A percentile compares a stretch with the other conserved stretches of the same genome.
Conservation (phyloP, 2,888 invertebrate species). For the Theristus sp. region DNA sequence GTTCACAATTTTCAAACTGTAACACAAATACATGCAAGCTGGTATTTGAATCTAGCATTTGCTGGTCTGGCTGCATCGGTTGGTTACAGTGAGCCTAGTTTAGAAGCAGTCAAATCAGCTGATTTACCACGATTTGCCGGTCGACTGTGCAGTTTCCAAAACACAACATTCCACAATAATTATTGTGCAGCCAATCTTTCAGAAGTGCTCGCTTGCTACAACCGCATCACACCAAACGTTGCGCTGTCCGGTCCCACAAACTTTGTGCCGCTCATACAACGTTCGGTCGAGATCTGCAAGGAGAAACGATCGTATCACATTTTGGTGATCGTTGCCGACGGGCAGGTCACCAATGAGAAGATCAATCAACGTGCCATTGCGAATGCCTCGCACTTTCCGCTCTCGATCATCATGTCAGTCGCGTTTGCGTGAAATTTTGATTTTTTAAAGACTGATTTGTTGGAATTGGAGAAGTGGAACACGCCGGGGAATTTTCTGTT, state of each 20-base stretch:
- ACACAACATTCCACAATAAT: too few species aligned
- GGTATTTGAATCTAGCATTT: too few species aligned
- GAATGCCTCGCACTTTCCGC: slow-evolving; percentile 34
- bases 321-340: slow-evolving; percentile 37
- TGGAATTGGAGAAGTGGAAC: too few species aligned
- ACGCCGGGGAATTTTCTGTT: too few species aligned
- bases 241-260: slow-evolving; percentile 38
- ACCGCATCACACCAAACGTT: slow-evolving; percentile 31
- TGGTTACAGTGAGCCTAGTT: too few species aligned
- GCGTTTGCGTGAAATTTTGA: too few species aligned
- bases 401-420: slow-evolving; percentile 36
- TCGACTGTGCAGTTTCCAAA: too few species aligned
- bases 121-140: too few species aligned
- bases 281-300: slow-evolving; percentile 32
- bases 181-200: not conserved
- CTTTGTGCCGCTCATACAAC: slow-evolving; percentile 37
- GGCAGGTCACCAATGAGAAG: slow-evolving; percentile 35
- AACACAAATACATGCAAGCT: not conserved
- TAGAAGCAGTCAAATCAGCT: too few species aligned
- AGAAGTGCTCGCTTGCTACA: slow-evolving; percentile 21
- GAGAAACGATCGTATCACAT: slow-evolving; percentile 35
- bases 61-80: too few species aligned
- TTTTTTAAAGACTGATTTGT: too few species aligned
- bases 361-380: slow-evolving; percentile 34
- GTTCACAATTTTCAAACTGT: not conserved